These are phyloP conservation scores for Diprion similis DNA, from an alignment of 1,140 invertebrate genomes.

Conservation along the genomic window DNA sequence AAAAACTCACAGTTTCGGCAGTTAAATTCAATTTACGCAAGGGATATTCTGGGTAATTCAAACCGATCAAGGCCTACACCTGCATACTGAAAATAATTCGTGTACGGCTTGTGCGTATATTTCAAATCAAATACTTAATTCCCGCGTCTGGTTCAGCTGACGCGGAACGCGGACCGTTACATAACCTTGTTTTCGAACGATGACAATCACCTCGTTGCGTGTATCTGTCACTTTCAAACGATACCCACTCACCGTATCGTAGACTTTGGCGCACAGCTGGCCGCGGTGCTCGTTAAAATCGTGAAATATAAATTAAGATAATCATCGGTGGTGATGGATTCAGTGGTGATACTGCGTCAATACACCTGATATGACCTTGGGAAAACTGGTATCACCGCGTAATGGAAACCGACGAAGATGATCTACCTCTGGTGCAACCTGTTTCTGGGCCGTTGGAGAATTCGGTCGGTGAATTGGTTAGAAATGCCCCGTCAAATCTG, in stretches of 20 bases:
- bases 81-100: no score
- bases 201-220: not conserved
- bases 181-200: not conserved
- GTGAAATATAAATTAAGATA: no score
- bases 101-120: not conserved
- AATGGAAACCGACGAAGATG: constrained; percentile 31
- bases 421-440: constrained; percentile 24
- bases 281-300: no score
- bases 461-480: not conserved
- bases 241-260: not conserved
- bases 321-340: not conserved
- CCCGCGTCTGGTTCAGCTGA: not conserved
- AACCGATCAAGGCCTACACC: no score
- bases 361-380: no score
- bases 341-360: not conserved
- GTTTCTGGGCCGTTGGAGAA: not conserved
- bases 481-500: constrained; percentile 13
- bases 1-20: no score
- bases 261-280: not conserved
- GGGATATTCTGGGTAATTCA: no score
- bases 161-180: not conserved
- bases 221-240: not conserved
- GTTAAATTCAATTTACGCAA: no score
- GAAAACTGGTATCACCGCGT: not conserved
- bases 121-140: not conserved